These are phyloP conservation scores for Dicaeum eximium DNA, from an alignment of 2,113 vertebrate genomes.

Conservation along the genomic window DNA sequence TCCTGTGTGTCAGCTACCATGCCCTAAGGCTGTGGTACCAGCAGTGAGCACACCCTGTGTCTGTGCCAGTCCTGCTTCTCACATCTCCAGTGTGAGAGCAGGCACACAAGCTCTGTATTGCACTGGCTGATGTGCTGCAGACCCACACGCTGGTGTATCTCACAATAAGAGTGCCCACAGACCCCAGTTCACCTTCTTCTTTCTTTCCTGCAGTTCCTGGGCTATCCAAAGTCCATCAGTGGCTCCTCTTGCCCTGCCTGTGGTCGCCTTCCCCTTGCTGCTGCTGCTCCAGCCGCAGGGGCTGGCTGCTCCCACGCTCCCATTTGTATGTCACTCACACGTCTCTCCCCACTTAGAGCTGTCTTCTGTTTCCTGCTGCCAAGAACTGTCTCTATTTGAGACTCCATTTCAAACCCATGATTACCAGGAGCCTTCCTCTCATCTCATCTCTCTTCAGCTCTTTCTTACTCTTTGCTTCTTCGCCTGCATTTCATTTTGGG, in stretches of 20 bases:
- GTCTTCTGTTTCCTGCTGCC: conserved; percentile 44
- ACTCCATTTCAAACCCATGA: conserved; percentile 29
- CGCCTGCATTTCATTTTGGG: not conserved
- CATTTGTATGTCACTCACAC: conserved; percentile 22
- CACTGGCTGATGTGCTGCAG: not conserved
- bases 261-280: not conserved
- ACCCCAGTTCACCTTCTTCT: not conserved
- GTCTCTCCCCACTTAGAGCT: not conserved
- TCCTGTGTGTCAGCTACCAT: not conserved
- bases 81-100: not conserved
- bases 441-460: not conserved
- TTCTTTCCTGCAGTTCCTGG: not conserved
- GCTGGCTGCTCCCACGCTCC: conserved; percentile 17
- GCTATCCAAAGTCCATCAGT: rapidly evolving
- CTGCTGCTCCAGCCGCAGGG: not conserved
- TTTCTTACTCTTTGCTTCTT: not conserved
- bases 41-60: rapidly evolving
- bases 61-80: not conserved
- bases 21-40: not conserved
- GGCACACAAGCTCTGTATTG: not conserved
- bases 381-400: conserved; percentile 34
- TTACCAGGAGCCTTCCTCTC: conserved; percentile 34
- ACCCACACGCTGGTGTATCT: rapidly evolving
- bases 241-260: rapidly evolving
- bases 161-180: not conserved